Evolutionary conservation across 1,140 invertebrate genomes (phyloP), one percentile per base, ranked within the genome.

Genomic region (Galleria mellonella): DNA sequence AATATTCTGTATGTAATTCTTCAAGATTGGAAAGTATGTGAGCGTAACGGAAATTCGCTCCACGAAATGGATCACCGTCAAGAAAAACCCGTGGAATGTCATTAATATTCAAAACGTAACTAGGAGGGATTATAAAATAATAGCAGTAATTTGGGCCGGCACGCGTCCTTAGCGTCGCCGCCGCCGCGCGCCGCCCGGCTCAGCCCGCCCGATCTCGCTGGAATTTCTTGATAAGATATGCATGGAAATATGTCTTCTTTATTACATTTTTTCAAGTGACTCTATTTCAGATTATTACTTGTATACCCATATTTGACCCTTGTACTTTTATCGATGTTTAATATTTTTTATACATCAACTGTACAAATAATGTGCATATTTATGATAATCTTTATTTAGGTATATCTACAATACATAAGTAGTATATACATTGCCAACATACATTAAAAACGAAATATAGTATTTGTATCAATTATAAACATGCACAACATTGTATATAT

Each of bases 81-180:
- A 58, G 61, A 71, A 77, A 69, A 77, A 67, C 65, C 72, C 63
- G 47, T 62, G 78, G 82, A 82, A 83, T 83, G 76, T 75, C 54
- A 83, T 85, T 83, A 85, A 85, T 85, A 83, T 85, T 85, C 76
- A 75, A 75, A 83, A 81, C 71, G 68, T 81, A 79, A 83, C 66
- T 72, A 72, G 74, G 75, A 76, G 76, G 78, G 72, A 83, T 84
- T 84, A 84, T 79, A 83, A 81, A 83, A 84, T 82, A 83, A 84
- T 84, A 84, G 81, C 67, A 82, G 77, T 83, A 81, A 83, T 83
- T 81, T 84, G 58, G 77, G 69, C 61, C 62, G 75, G 77, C 69
- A 73, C 65, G 69, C 66, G 68, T 54, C 52, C 67, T 54, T 48
- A 48, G 61, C 45, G 49, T 54, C 58, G 60, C 48, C 47, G 47